Conservation (phyloP, 2,797 vertebrate species). For the Podarcis lilfordi region DNA sequence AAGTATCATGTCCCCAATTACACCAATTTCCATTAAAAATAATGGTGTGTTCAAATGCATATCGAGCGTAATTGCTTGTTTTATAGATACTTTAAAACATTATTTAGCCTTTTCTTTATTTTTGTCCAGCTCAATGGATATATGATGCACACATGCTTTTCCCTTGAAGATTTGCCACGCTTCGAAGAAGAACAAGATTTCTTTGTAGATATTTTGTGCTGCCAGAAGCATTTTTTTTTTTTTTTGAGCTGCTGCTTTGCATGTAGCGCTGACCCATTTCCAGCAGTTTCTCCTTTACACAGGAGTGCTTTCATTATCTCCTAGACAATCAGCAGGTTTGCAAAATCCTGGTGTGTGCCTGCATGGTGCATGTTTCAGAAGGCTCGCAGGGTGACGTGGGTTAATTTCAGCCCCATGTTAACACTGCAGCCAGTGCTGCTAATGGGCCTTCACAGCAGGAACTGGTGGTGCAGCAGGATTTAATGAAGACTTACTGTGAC, state of each 20-base stretch:
- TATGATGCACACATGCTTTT: neutral
- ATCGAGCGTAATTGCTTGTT: neutral
- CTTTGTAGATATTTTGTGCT: neutral
- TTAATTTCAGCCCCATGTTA: neutral
- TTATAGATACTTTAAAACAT: neutral
- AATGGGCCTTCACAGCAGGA: conserved; percentile 5
- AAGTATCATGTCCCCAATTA: neutral
- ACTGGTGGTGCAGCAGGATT: neutral
- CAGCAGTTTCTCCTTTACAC: fast-evolving
- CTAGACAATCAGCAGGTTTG: neutral
- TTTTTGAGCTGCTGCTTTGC: neutral
- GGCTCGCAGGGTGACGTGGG: neutral
- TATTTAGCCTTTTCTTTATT: neutral
- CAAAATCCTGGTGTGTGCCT: neutral
- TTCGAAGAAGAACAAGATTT: conserved; percentile 2
- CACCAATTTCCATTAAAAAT: neutral
- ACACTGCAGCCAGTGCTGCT: neutral
- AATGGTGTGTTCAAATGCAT: neutral
- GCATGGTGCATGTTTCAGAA: neutral
- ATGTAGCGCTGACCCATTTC: neutral
- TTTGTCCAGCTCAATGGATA: neutral
- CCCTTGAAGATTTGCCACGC: neutral
- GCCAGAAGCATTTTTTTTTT: neutral
- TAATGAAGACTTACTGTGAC: conserved; percentile 13
- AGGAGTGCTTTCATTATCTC: neutral